Conservation (phyloP, 2,888 invertebrate species). For the Dolomedes plantarius region DNA sequence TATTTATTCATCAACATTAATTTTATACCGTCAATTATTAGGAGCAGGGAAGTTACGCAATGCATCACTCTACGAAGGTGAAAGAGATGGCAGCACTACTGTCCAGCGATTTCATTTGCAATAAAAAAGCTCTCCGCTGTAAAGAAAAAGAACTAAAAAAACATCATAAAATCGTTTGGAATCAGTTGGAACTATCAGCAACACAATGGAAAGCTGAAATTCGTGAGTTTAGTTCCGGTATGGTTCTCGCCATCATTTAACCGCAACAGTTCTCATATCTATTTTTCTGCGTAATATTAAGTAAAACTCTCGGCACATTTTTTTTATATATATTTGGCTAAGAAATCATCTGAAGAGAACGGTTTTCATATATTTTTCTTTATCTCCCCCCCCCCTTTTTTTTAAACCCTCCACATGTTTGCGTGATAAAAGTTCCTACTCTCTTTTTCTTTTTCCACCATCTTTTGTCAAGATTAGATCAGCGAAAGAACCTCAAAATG, state of each 20-base stretch:
- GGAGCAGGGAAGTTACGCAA: no score
- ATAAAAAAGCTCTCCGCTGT: background rate
- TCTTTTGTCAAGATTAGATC: background rate
- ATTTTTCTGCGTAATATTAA: background rate
- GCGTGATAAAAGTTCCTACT: background rate
- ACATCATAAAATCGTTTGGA: background rate
- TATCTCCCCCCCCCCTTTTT: no score
- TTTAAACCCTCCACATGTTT: background rate
- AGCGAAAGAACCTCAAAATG: background rate
- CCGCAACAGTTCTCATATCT: background rate
- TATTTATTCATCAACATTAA: no score
- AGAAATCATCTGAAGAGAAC: background rate
- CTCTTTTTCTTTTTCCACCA: background rate
- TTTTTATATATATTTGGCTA: conserved; percentile 6
- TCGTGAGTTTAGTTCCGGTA: conserved; percentile 16
- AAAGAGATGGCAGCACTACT: background rate
- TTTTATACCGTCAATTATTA: no score
- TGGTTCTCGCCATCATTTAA: background rate
- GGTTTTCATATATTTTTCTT: background rate
- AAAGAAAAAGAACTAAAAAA: background rate
- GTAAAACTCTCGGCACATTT: background rate
- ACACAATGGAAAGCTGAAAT: conserved; percentile 12
- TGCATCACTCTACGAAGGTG: no score
- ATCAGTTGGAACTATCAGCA: conserved; percentile 10
- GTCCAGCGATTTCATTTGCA: background rate